Evolutionary conservation across 2,113 vertebrate species (phyloP).

Genomic region (Strix aluco): DNA sequence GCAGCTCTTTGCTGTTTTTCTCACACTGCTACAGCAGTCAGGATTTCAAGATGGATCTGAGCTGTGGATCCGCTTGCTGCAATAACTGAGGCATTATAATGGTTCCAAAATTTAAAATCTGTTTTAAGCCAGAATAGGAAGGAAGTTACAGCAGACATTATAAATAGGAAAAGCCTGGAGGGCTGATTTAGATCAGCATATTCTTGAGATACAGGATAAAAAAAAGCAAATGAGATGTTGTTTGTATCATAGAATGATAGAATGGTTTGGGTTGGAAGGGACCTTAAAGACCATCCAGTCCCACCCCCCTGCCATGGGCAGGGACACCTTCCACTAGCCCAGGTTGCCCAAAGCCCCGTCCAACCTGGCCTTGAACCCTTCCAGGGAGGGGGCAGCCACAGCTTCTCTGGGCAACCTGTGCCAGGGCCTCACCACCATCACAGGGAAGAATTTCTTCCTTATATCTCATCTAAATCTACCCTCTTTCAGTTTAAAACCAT

Average conservation of each 20-base stretch:
- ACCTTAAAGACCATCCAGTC: too few species aligned
- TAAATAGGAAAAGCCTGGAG: background rate
- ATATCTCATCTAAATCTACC: too few species aligned
- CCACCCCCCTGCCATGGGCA: too few species aligned
- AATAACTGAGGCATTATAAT: background rate
- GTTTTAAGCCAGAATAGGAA: background rate
- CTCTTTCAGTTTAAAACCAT: too few species aligned
- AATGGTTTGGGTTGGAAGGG: too few species aligned
- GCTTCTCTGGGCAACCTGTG: too few species aligned
- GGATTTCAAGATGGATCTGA: background rate
- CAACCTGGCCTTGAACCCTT: too few species aligned
- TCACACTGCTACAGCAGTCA: background rate
- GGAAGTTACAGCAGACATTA: background rate
- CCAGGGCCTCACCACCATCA: too few species aligned
- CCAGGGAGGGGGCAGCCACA: too few species aligned
- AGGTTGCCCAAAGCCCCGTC: too few species aligned
- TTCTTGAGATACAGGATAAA: background rate
- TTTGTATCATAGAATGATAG: background rate
- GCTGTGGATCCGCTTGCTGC: background rate
- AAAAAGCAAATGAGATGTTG: background rate
- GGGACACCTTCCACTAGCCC: too few species aligned
- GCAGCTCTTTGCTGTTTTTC: background rate
- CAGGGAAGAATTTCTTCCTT: too few species aligned
- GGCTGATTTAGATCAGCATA: background rate
- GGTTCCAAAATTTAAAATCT: background rate